Evolutionary conservation across 1,140 invertebrate genomes (phyloP), one percentile per base, ranked within the genome.

Genomic region (Teleogryllus occipitalis): DNA sequence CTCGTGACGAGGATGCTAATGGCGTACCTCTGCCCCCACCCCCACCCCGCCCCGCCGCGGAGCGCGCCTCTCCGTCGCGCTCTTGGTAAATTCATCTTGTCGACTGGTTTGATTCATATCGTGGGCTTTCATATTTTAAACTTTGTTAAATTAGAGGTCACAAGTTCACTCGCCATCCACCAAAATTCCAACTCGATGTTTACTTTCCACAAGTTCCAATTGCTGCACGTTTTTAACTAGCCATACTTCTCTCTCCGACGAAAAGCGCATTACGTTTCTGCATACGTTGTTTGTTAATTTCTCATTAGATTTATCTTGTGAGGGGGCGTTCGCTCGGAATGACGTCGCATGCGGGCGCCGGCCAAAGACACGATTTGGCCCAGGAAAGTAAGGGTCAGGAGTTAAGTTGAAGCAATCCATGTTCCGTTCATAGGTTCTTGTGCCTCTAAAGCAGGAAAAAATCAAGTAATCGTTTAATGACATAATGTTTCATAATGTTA

Each of bases 81-180:
- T 65, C 54, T 65, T 65, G 54, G 54, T 65, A 65, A 65, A 65
- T 65, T 65, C 54, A 65, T 65, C 54, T 65, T 65, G 54, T 65
- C 54, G 54, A 65, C 54, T 65, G 54, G 54, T 65, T 65, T 65
- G 54, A 65, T 65, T 65, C 54, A 65, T 65, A 65, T 65, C 54
- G 18, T 65, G 54, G 54, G 54, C 54, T 65, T 18, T 65, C 54
- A 65, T 65, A 18, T 65, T 65, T 65, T 65, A 65, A 65, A 65
- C 54, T 65, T 65, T 65, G 54, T 65, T 65, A 65, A 65, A 65
- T 65, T 65, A 18, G 54, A 65, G 54, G 54, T 65, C 54, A 65
- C 54, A 65, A 65, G 54, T 65, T 65, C 54, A 65, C 54, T 65
- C 54, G 18, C 54, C 54, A 65, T 65, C 54, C 54, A 14, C 54